A percentile compares a stretch with the other conserved stretches of the same genome.
Evolutionary conservation across 2,888 invertebrate species (phyloP).

Genomic region (Clepsis dumicolana): DNA sequence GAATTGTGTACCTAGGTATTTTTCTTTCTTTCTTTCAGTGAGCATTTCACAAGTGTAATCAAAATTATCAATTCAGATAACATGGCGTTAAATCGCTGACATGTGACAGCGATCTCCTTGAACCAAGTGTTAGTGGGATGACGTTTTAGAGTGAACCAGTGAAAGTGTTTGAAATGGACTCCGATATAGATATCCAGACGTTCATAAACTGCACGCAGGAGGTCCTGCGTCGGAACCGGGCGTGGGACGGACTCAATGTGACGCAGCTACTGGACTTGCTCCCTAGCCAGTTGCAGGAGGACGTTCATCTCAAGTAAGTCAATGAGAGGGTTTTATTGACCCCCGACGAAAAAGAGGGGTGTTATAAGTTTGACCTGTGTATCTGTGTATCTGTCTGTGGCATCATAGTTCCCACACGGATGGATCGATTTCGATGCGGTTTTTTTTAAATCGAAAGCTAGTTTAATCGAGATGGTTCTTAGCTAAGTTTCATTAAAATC

Average conservation of each 20-base stretch:
- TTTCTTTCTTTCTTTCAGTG: too few relatives aligned
- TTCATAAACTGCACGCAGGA: conserved; percentile 81
- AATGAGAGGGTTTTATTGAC: background rate
- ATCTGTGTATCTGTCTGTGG: too few relatives aligned
- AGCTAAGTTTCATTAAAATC: too few relatives aligned
- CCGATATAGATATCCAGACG: conserved; percentile 73
- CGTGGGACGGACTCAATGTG: conserved; percentile 75
- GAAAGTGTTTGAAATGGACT: conserved; percentile 67
- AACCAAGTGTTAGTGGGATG: background rate
- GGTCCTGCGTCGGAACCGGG: conserved; percentile 66
- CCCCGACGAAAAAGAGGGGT: too few relatives aligned
- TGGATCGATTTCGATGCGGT: too few relatives aligned
- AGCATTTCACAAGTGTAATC: background rate
- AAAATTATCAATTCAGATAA: background rate
- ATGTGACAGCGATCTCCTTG: background rate
- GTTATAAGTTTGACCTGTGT: too few relatives aligned
- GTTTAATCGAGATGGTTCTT: too few relatives aligned
- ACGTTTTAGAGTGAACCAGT: conserved; percentile 37
- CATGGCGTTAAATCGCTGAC: background rate
- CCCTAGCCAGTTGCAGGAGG: conserved; percentile 71
- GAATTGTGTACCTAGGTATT: too few relatives aligned
- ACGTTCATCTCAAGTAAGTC: conserved; percentile 79
- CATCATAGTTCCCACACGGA: too few relatives aligned
- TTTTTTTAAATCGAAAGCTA: too few relatives aligned
- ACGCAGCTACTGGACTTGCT: conserved; percentile 75